Evolutionary conservation across 2,888 invertebrate genomes (phyloP).

Genomic region (Leptopilina syphax): DNA sequence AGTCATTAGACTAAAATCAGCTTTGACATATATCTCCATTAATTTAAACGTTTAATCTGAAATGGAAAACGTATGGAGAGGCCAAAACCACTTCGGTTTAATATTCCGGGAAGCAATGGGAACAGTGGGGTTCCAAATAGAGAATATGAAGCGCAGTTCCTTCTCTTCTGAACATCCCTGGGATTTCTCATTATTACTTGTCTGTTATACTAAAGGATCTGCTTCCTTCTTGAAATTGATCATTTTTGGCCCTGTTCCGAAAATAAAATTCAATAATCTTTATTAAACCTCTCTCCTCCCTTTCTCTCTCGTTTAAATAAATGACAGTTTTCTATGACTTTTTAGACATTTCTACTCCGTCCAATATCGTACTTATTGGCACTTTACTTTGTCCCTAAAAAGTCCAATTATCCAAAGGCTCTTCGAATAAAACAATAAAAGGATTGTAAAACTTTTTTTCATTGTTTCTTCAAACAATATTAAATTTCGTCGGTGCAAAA

Average conservation of each 20-base stretch:
- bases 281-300: not conserved
- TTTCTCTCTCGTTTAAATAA: not conserved
- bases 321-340: not conserved
- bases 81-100: slow-evolving; percentile 17
- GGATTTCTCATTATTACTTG: slow-evolving; percentile 36
- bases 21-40: slow-evolving; percentile 12
- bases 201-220: slow-evolving; percentile 13
- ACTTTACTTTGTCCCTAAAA: not conserved
- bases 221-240: slow-evolving; percentile 19
- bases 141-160: slow-evolving; percentile 24
- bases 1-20: not conserved
- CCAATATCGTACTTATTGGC: not conserved
- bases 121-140: slow-evolving; percentile 29
- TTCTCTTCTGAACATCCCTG: slow-evolving; percentile 2
- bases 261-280: slow-evolving; percentile 14
- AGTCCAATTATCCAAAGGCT: not conserved
- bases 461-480: not conserved
- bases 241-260: slow-evolving; percentile 25
- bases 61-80: slow-evolving; percentile 22
- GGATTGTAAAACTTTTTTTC: not conserved
- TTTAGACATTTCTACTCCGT: slow-evolving; percentile 4
- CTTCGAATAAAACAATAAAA: not conserved
- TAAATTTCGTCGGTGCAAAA: not conserved
- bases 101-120: slow-evolving; percentile 25
- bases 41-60: slow-evolving; percentile 14